Conservation (phyloP, 2,113 vertebrate genomes). For the Rousettus leschenaultii region DNA sequence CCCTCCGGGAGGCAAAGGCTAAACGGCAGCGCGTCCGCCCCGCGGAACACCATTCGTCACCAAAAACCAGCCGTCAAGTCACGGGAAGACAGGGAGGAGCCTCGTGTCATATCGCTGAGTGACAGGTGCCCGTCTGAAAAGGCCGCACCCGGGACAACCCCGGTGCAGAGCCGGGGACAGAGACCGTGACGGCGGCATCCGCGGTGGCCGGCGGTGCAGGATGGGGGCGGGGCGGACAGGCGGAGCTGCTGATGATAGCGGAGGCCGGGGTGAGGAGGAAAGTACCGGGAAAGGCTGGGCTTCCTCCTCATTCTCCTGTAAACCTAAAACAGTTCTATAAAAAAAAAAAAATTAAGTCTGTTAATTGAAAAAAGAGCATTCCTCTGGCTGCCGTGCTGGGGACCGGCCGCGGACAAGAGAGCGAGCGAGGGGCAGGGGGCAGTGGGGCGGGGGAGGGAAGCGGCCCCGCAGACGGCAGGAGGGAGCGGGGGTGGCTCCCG, state of each 20-base stretch:
- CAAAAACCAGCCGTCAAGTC: neutral
- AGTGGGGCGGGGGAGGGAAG: neutral
- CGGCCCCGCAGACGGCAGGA: neutral
- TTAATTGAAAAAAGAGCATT: neutral
- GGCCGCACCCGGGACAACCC: neutral
- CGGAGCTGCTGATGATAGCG: neutral
- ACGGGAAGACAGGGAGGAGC: accelerated
- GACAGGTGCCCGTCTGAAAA: neutral
- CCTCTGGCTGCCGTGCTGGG: neutral
- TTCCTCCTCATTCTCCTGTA: neutral
- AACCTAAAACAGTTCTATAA: neutral
- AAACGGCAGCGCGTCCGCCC: accelerated
- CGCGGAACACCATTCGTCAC: too few relatives aligned
- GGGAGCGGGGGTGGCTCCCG: neutral
- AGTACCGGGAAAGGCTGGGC: neutral
- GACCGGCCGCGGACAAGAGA: too few relatives aligned
- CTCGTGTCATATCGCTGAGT: neutral
- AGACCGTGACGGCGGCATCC: too few relatives aligned
- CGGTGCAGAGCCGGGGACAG: accelerated
- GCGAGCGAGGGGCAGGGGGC: neutral
- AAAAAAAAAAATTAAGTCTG: neutral
- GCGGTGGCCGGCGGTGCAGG: neutral
- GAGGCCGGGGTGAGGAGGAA: neutral
- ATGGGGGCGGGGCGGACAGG: neutral
- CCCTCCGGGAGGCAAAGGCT: too few relatives aligned